Base-by-base conservation (phyloP, 2,113 vertebrate species). In the Xerus inauris region DNA sequence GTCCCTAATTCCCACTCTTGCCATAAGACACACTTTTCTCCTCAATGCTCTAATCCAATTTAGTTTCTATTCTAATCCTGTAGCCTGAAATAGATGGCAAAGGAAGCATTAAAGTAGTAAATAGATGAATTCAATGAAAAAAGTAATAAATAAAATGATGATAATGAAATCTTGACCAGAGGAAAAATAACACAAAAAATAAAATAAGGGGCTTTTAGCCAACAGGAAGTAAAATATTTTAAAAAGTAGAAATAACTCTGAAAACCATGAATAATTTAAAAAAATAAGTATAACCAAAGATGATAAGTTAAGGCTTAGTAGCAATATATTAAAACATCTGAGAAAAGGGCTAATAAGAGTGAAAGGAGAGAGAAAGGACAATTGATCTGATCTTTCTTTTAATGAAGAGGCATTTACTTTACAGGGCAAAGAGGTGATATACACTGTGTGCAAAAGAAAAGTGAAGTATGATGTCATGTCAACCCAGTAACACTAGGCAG, bases 61-160 rank as follows among this genome's bases (percentile, higher is more conserved):
- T 96, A 88, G 89, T 97, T 96, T 97, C 93, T 97, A 94, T 95
- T 96, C 94, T 97, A 75, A 93, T 95, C 47, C 47, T 81, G 40
- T 87, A 89, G 40, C 40, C 75, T 94, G 77, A 96, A 95, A 96
- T 97, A 97, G 91, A 92, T 81, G 51, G 83, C 69, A 97, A 87
- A 97, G 88, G 87, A 94, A 92, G 92, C 49, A 87, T 89, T 95
- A 83, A 89, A 95, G 81, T 93, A 49, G 82, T 82, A 96, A 96
- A 96, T 69, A 91, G 84, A 93, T 47, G 40, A 89, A 80, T 77
- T 79, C 86, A 97, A 45, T 84, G 73, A 88, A 94, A 89, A 81
- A 75, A 51, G n/a, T 9, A 59, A 81, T 71, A 94, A 83, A 87
- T 51, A 88, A 87, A 45, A 94, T 40, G 24, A 79, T 92, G 62